These are phyloP conservation scores for Colletes collaris DNA, from an alignment of 2,888 invertebrate species.

Conservation along the genomic window DNA sequence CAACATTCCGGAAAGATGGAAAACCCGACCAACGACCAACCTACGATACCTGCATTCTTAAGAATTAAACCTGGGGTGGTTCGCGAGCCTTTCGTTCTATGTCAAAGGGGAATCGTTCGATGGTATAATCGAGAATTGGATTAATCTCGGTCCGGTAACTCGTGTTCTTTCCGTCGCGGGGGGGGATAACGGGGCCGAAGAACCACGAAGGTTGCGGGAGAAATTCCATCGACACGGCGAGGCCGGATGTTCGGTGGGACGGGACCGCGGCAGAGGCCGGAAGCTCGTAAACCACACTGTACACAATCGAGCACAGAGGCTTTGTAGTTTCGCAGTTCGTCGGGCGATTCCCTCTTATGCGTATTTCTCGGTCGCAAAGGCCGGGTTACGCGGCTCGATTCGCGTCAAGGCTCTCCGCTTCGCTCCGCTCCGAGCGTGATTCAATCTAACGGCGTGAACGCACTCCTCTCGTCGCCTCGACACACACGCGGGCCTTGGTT, in stretches of 20 bases:
- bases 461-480: slow-evolving; percentile 24
- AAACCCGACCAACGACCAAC: slow-evolving; percentile 8
- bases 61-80: too few relatives aligned
- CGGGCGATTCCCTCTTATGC: slow-evolving; percentile 58
- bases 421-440: slow-evolving; percentile 38
- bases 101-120: too few relatives aligned
- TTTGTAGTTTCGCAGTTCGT: slow-evolving; percentile 58
- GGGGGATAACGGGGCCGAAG: too few relatives aligned
- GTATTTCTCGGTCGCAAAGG: slow-evolving; percentile 57
- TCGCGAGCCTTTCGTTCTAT: too few relatives aligned
- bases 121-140: too few relatives aligned
- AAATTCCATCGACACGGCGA: slow-evolving; percentile 31
- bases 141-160: neutral
- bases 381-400: slow-evolving; percentile 46
- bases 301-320: slow-evolving; percentile 54
- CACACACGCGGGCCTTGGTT: neutral
- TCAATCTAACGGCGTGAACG: slow-evolving; percentile 52
- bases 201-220: slow-evolving; percentile 13
- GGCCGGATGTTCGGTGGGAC: slow-evolving; percentile 41
- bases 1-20: slow-evolving; percentile 1
- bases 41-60: slow-evolving; percentile 19
- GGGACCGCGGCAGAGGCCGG: slow-evolving; percentile 40
- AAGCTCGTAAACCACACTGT: slow-evolving; percentile 60
- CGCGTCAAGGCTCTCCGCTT: slow-evolving; percentile 29
- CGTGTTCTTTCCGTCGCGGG: too few relatives aligned